Evolutionary conservation across 2,797 vertebrate species (phyloP).

Genomic region (Falco rusticolus): DNA sequence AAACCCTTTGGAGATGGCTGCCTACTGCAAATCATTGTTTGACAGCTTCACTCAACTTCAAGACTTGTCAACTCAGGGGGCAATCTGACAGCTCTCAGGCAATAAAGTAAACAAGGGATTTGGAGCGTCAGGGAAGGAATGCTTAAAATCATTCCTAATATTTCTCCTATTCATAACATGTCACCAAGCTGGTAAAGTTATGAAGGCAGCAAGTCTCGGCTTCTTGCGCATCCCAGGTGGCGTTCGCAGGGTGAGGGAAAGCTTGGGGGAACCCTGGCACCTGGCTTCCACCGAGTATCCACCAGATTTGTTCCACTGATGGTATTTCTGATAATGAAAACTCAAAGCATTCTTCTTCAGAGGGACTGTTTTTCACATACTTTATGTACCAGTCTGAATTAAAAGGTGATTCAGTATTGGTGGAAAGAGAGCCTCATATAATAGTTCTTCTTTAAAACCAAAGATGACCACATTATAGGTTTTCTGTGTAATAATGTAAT

Average conservation of each 20-base stretch:
- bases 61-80: constrained; percentile 55
- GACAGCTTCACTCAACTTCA: constrained; percentile 78
- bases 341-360: not conserved
- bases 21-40: constrained; percentile 75
- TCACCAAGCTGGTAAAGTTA: constrained; percentile 58
- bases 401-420: not conserved
- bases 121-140: constrained; percentile 83
- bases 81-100: constrained; percentile 78
- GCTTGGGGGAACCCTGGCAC: not conserved
- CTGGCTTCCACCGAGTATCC: not conserved
- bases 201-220: constrained; percentile 52
- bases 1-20: constrained; percentile 67
- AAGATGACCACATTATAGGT: not conserved
- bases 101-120: constrained; percentile 87
- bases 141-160: constrained; percentile 85
- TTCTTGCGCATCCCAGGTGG: constrained; percentile 55
- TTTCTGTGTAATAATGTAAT: not conserved
- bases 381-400: not conserved
- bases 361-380: not conserved
- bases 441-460: not conserved
- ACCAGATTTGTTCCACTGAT: not conserved
- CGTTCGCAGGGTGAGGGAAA: not conserved
- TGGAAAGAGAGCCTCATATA: not conserved
- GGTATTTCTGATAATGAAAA: not conserved
- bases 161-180: constrained; percentile 74